Base-by-base conservation (phyloP, 1,140 invertebrate genomes). In the Araneus ventricosus region DNA sequence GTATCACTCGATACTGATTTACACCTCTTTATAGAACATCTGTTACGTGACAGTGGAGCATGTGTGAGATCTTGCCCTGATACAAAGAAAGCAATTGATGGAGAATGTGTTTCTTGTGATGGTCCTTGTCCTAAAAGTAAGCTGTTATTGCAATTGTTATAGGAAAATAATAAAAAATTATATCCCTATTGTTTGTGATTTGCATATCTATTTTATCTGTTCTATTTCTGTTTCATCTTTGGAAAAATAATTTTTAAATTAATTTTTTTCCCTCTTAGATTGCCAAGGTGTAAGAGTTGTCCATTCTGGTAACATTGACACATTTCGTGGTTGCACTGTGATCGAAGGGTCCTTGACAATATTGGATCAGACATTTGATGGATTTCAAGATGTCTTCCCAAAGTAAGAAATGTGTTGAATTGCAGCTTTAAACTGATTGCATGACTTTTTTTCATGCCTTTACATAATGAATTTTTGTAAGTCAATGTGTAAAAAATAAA, bases 311-410 rank as follows among this genome's bases (percentile, higher is more conserved):
- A 99, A 99, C 95, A 98, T 99, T 89, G 97, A 98, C 41, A 96
- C 96, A 1, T 99, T 99, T 95, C 97, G 97, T 95, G 98, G 98
- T 93, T 99, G 99, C 95, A 99, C 99, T 0, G 97, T 99, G 8
- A 98, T 99, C 91, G 98, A 99, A 95, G 99, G 99, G 0, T 98
- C 97, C 27, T 96, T 99, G 41, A 97, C 97, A 27, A 99, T 99
- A 92, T 95, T 99, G 39, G 98, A 98, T 95, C 97, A 97, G 94
- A 97, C 97, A 0, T 99, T 99, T 95, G 97, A 97, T 85, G 98
- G 98, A 0, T 99, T 97, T 95, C 97, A 98, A 95, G 97, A 98
- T 80, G 96, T 98, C 22, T 97, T 96, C 94, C 94, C 96, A 2
- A 94, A 94, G 95, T 96, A 95, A 94, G 94, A 93, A 75, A 52